Base-by-base conservation (phyloP, 2,113 vertebrate species). In the Percopsis transmontana region DNA sequence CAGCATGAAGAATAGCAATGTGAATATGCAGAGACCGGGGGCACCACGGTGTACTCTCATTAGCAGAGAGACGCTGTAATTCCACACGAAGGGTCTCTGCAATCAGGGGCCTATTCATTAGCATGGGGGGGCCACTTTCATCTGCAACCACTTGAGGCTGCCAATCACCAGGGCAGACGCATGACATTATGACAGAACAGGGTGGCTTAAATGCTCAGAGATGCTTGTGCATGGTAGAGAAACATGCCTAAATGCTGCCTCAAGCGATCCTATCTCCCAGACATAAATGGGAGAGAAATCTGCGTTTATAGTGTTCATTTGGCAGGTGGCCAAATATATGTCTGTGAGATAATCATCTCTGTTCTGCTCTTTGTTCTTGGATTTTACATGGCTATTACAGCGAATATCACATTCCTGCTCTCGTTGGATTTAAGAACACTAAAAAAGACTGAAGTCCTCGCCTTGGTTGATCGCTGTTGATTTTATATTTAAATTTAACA, bases 91-190 rank as follows among this genome's bases (percentile, higher is more conserved):
- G 95, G 94, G 91, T 96, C 95, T 85, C 95, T 96, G 96, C 96
- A 99, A 98, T 99, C 97, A 99, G 97, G 90, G 94, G 93, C 92
- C 95, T 98, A 98, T 99, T 98, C 97, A 98, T 98, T 98, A 97
- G 94, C 92, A 94, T 93, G 91, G 95, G 95, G 95, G 94, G 95
- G 16, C 73, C 94, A 94, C 95, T 97, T 95, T 96, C 94, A 96
- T 96, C 95, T 95, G 94, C 91, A 94, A 91, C 93, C 94, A 96
- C 96, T 98, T 94, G 90, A 95, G 87, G 91, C 89, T 98, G 97
- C 95, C 97, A 98, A 96, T 98, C 97, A 98, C 87, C 70, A 83
- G 87, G 86, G 91, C 92, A 83, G 91, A 87, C 82, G 86, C 86
- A 85, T 81, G 80, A 82, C 81, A 87, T 84, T 89, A 92, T 89